These are phyloP conservation scores for Cactoblastis cactorum DNA, from an alignment of 2,888 invertebrate species.

Conservation along the genomic window DNA sequence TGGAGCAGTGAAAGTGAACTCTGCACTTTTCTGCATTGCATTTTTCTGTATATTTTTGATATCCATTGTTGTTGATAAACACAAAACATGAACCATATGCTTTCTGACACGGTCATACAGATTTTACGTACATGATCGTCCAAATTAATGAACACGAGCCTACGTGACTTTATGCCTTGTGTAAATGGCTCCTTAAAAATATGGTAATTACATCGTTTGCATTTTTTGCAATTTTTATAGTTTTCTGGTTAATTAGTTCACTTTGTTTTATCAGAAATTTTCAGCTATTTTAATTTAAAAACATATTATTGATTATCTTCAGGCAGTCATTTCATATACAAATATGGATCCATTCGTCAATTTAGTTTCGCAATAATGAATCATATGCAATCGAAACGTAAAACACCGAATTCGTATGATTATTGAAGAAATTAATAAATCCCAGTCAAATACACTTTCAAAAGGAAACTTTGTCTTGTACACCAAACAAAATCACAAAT, in stretches of 20 bases:
- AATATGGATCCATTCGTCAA: too few relatives aligned
- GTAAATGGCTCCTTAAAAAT: slow-evolving; percentile 69
- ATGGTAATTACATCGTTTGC: not conserved
- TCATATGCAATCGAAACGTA: too few relatives aligned
- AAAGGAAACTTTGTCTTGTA: too few relatives aligned
- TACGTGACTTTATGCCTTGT: slow-evolving; percentile 77
- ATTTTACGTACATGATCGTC: not conserved
- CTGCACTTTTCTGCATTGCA: slow-evolving; percentile 74
- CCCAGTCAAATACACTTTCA: too few relatives aligned
- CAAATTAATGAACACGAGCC: slow-evolving; percentile 29
- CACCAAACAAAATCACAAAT: too few relatives aligned
- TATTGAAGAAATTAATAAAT: too few relatives aligned
- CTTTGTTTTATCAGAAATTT: not conserved
- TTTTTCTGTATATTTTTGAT: slow-evolving; percentile 73
- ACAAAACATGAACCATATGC: slow-evolving; percentile 4
- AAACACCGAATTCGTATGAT: too few relatives aligned
- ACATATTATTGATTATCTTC: too few relatives aligned
- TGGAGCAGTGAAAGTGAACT: slow-evolving; percentile 73
- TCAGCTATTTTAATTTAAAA: too few relatives aligned
- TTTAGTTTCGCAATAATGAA: too few relatives aligned
- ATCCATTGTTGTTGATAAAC: slow-evolving; percentile 50
- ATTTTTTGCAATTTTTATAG: not conserved
- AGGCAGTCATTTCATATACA: too few relatives aligned
- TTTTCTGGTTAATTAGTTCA: not conserved
- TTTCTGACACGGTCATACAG: slow-evolving; percentile 12